Base-by-base conservation (phyloP, 2,888 invertebrate genomes). In the Seladonia tumulorum region DNA sequence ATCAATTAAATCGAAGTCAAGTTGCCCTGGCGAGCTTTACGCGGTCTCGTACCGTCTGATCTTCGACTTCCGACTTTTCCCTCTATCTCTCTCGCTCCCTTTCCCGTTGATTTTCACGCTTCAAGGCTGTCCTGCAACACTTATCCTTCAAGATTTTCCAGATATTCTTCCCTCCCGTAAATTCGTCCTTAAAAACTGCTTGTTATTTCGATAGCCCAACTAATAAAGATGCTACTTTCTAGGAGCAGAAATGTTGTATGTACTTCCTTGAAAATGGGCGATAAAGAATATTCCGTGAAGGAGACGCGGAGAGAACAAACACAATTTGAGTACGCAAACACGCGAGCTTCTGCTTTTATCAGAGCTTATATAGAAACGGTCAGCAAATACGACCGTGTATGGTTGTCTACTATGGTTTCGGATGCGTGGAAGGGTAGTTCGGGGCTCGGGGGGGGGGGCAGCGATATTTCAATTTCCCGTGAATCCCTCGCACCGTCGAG, bases 1-100 rank as follows among this genome's bases (percentile, higher is more conserved):
- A 90, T 90, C 92, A 89, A 90, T 89, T 91, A 91, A 92, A 90
- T 91, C 88, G 88, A 92, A 91, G 90, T 92, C 89, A 91, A 91
- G 90, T 90, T 87, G 87, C 86, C 84, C 89, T 82, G 83, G 89
- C 75, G 89, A 90, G 90, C 42, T 89, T 86, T 81, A 87, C 86
- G 86, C 79, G 85, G 82, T 76, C 82, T 85, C 80, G 74, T 76
- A 85, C 83, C 85, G 85, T 86, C 90, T 88, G 88, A 91, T 88
- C 88, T 83, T 53, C 63, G 60, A 63, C 45, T 45, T 22, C 39
- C 16, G 60, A 35, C 12, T 68, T 16, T 18, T 10, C 18, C 18
- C 68, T 18, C 68, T 35, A 4, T 29, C 35, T 8, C 35, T 18
- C 29, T 35, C 18, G 10, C 22, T 1, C 22, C 0, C 39, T 39